Evolutionary conservation across 1,140 invertebrate genomes (phyloP).

Genomic region (Babylonia areolata): DNA sequence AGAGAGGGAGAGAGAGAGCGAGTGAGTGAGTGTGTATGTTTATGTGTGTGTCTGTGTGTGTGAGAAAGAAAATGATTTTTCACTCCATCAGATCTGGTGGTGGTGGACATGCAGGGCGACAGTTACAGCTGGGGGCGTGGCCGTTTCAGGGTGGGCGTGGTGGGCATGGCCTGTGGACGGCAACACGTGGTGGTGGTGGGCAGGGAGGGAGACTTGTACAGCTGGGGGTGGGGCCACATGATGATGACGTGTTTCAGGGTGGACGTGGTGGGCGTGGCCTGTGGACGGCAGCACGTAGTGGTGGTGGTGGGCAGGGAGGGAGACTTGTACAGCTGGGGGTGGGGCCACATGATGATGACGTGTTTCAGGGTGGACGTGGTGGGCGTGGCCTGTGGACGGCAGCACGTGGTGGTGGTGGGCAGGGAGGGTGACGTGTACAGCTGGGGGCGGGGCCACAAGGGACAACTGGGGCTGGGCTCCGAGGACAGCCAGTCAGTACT

Average conservation of each 20-base stretch:
- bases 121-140: too few relatives aligned
- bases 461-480: slow-evolving; percentile 82
- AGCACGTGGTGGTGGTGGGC: slow-evolving; percentile 83
- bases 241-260: slow-evolving; percentile 74
- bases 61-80: neutral
- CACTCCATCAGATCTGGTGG: too few relatives aligned
- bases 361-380: slow-evolving; percentile 80
- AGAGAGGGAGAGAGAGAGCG: neutral
- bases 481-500: slow-evolving; percentile 78
- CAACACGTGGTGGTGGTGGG: slow-evolving; percentile 83
- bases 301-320: slow-evolving; percentile 81
- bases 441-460: slow-evolving; percentile 83
- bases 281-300: slow-evolving; percentile 83
- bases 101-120: slow-evolving; percentile 62
- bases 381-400: slow-evolving; percentile 81
- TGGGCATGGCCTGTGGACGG: slow-evolving; percentile 81
- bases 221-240: slow-evolving; percentile 60
- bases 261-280: slow-evolving; percentile 81
- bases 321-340: slow-evolving; percentile 84
- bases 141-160: slow-evolving; percentile 80
- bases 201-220: too few relatives aligned
- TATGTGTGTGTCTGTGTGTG: neutral
- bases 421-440: slow-evolving; percentile 81
- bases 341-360: slow-evolving; percentile 76
- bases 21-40: neutral